Evolutionary conservation across 2,888 invertebrate species (phyloP).

Genomic region (Spodoptera exigua): DNA sequence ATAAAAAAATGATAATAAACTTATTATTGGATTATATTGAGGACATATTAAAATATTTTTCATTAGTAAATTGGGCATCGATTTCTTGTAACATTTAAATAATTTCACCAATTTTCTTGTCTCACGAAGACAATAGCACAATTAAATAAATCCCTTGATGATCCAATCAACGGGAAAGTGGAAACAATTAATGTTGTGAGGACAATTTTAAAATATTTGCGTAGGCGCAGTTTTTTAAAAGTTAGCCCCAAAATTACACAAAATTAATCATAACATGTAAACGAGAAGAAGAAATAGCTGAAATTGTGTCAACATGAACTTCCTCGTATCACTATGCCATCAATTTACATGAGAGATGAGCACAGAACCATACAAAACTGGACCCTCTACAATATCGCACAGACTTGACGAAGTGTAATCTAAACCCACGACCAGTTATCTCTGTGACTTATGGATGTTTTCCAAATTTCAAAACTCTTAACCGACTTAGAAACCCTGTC

Average conservation of each 20-base stretch:
- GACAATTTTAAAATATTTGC: conserved; percentile 1
- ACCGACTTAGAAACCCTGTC: conserved; percentile 52
- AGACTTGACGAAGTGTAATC: conserved; percentile 61
- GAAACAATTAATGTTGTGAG: not conserved
- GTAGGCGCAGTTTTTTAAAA: conserved; percentile 20
- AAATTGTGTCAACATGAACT: conserved; percentile 35
- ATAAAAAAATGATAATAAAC: conserved; percentile 20
- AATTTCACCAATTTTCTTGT: conserved; percentile 1
- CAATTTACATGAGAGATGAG: conserved; percentile 65
- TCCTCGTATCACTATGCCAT: conserved; percentile 37
- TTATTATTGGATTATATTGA: conserved; percentile 6
- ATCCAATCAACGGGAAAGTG: not conserved
- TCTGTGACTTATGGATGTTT: conserved; percentile 68
- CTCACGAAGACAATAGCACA: not conserved
- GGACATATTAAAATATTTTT: conserved; percentile 5
- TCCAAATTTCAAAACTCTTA: conserved; percentile 57
- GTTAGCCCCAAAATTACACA: not conserved
- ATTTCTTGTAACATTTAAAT: conserved; percentile 8
- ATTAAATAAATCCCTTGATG: not conserved
- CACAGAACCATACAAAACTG: conserved; percentile 62
- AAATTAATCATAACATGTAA: not conserved
- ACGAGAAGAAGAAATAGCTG: conserved; percentile 8
- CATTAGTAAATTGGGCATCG: conserved; percentile 1
- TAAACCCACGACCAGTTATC: conserved; percentile 71
- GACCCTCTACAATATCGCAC: conserved; percentile 64